Conservation (phyloP, 1,140 invertebrate genomes). For the Micrasema longulum region DNA sequence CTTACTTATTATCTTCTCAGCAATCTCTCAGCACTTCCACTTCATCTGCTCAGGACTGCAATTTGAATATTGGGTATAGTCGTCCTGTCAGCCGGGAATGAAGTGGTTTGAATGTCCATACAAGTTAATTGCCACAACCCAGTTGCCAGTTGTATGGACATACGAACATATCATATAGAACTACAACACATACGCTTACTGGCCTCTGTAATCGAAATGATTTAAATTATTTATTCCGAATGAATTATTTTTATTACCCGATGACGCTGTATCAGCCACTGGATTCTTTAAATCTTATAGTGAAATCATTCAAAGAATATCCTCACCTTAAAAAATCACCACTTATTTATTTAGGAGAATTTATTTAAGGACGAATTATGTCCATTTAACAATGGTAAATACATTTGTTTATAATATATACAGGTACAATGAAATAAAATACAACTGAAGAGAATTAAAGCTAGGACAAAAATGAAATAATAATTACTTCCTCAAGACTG, state of each 20-base stretch:
- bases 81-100: conserved; percentile 53
- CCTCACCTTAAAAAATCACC: neutral
- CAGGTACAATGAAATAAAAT: no score
- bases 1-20: conserved; percentile 10
- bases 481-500: no score
- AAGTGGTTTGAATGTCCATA: conserved; percentile 51
- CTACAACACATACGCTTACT: neutral
- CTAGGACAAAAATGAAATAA: no score
- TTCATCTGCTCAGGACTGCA: conserved; percentile 8
- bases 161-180: neutral
- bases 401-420: no score
- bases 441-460: no score
- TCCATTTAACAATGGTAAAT: no score
- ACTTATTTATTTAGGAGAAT: no score
- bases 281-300: conserved; percentile 1
- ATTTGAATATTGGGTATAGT: conserved; percentile 55
- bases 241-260: conserved; percentile 55
- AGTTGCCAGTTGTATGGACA: neutral
- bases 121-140: conserved; percentile 53
- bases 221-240: conserved; percentile 54
- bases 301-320: conserved; percentile 1
- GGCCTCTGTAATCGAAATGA: conserved; percentile 46
- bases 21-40: conserved; percentile 8
- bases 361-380: no score
- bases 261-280: conserved; percentile 44